Evolutionary conservation across 2,797 vertebrate species (phyloP).

Genomic region (Spea hammondii): DNA sequence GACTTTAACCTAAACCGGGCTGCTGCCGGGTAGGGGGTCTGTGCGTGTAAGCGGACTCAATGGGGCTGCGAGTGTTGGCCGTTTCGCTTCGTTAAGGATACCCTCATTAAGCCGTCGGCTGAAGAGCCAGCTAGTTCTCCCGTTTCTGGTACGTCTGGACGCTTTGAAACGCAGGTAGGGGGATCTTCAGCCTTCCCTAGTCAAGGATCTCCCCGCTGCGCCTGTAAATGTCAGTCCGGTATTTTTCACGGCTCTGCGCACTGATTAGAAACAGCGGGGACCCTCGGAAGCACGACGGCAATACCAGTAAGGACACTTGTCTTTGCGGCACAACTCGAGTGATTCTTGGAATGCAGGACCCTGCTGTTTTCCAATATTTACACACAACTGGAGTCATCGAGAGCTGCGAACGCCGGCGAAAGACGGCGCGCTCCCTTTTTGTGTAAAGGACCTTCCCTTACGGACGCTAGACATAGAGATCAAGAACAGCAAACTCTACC

Average conservation of each 20-base stretch:
- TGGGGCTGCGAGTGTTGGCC: neutral
- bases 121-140: conserved; percentile 64
- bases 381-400: conserved; percentile 91
- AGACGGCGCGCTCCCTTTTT: conserved; percentile 69
- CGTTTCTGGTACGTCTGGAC: conserved; percentile 80
- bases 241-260: conserved; percentile 91
- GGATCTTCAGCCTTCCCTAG: conserved; percentile 93
- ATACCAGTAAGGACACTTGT: conserved; percentile 91
- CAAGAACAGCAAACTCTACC: no score
- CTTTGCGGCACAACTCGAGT: conserved; percentile 84
- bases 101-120: conserved; percentile 65
- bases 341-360: conserved; percentile 87
- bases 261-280: conserved; percentile 99
- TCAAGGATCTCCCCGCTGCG: conserved; percentile 91
- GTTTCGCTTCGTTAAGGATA: conserved; percentile 65
- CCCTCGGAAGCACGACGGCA: conserved; percentile 85
- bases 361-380: conserved; percentile 99
- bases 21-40: neutral
- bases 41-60: conserved; percentile 4
- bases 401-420: conserved; percentile 74
- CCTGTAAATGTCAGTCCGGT: conserved; percentile 98
- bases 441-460: conserved; percentile 65
- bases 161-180: conserved; percentile 86
- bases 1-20: no score
- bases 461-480: conserved; percentile 49